phyloP scores from a whole-genome alignment of 92 coral and sea anemone species.

The Metridium senile region DNA sequence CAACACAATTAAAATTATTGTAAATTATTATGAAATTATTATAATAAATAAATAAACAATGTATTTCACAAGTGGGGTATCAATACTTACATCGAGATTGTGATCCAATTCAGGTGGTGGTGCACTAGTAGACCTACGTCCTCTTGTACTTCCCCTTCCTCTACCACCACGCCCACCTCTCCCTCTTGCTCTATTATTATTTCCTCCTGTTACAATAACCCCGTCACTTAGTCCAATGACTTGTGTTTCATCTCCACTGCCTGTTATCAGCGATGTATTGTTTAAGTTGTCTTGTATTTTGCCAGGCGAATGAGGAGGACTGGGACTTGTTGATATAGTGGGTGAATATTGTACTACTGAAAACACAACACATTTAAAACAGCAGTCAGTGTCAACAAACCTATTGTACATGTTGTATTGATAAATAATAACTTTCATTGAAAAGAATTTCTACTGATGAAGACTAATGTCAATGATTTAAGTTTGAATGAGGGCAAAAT shows the following conservation, averaged over 20 bases:
- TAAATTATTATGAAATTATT: too few relatives aligned
- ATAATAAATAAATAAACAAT: too few relatives aligned
- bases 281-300: constrained; percentile 73
- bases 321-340: constrained; percentile 86
- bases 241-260: constrained; percentile 71
- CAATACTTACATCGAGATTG: constrained; percentile 77
- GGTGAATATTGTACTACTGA: constrained; percentile 81
- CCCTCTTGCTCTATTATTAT: constrained; percentile 76
- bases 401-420: too few relatives aligned
- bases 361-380: not conserved
- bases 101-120: constrained; percentile 97
- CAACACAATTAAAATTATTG: too few relatives aligned
- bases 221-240: constrained; percentile 72
- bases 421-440: too few relatives aligned
- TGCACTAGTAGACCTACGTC: constrained; percentile 92
- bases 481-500: too few relatives aligned
- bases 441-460: too few relatives aligned
- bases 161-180: constrained; percentile 97
- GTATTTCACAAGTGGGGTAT: too few relatives aligned
- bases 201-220: constrained; percentile 62
- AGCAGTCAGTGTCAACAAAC: not conserved
- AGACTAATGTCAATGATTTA: too few relatives aligned
- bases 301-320: constrained; percentile 82
- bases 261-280: constrained; percentile 57
- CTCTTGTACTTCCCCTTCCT: constrained; percentile 90